Evolutionary conservation across 2,888 invertebrate genomes (phyloP).

Genomic region (Litoditis marina): DNA sequence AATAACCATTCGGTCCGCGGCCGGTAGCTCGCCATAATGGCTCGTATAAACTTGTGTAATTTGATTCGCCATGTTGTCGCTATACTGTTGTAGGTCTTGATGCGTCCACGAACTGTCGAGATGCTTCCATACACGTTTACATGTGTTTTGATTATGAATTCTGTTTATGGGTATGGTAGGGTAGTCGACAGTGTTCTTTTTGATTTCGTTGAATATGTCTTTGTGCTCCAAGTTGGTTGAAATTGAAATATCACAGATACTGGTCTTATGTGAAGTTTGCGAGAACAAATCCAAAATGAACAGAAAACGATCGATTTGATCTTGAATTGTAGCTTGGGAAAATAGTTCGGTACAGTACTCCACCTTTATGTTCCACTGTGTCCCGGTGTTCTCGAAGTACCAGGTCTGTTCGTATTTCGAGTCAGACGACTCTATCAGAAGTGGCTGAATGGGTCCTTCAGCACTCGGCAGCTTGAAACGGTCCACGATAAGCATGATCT

Average conservation of each 20-base stretch:
- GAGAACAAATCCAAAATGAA: neutral
- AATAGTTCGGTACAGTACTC: slow-evolving; percentile 10
- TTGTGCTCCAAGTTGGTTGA: neutral
- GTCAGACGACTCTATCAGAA: no score
- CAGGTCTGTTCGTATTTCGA: slow-evolving; percentile 19
- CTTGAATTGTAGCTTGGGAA: neutral
- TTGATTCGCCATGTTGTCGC: neutral
- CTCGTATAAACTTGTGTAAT: slow-evolving; percentile 4
- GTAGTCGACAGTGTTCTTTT: slow-evolving; percentile 4
- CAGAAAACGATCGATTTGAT: neutral
- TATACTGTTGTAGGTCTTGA: neutral
- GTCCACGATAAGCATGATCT: slow-evolving; percentile 7
- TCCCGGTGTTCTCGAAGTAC: slow-evolving; percentile 7
- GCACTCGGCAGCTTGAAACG: neutral
- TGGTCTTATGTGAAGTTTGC: neutral
- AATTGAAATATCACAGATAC: neutral
- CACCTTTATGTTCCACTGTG: slow-evolving; percentile 4
- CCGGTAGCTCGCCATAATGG: slow-evolving; percentile 14
- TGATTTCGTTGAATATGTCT: neutral
- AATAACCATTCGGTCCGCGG: slow-evolving; percentile 15
- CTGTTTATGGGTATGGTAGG: neutral
- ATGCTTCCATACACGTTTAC: neutral
- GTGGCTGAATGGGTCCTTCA: neutral
- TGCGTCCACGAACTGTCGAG: no score
- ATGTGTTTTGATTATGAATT: neutral